Evolutionary conservation across 2,888 invertebrate species (phyloP).

Genomic region (Sinotaia quadrata): DNA sequence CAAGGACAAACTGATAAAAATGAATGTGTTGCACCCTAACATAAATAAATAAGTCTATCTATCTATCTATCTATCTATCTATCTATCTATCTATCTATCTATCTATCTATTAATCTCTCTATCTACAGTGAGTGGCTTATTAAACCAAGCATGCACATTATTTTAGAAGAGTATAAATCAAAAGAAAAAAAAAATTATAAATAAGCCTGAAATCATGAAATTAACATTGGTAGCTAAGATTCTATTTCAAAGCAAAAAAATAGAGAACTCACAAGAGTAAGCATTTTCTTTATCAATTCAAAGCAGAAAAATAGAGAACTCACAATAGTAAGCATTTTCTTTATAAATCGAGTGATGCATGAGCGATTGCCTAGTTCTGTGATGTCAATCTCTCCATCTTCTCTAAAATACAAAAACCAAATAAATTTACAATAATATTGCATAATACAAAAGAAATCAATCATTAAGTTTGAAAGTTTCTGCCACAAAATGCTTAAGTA

Average conservation of each 20-base stretch:
- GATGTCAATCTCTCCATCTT: conserved; percentile 45
- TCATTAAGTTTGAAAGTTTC: too few species aligned
- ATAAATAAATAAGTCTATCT: neutral
- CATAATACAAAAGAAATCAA: too few species aligned
- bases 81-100: too few species aligned
- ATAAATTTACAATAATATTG: too few species aligned
- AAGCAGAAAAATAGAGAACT: conserved; percentile 64
- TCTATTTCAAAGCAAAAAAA: neutral
- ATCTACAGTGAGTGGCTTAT: neutral
- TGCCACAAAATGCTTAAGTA: too few species aligned
- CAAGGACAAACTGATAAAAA: too few species aligned
- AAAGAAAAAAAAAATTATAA: neutral
- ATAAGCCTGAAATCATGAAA: neutral
- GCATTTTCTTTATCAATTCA: neutral
- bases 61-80: too few species aligned
- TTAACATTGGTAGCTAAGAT: neutral
- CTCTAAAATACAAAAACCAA: too few species aligned
- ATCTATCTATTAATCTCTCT: too few species aligned
- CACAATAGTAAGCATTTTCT: conserved; percentile 87
- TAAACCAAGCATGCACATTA: neutral
- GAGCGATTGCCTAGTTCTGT: conserved; percentile 65
- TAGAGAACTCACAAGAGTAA: neutral
- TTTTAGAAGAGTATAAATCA: neutral
- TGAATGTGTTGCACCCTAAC: too few species aligned
- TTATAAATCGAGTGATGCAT: conserved; percentile 93